Percentiles rank a stretch among this genome's conserved stretches.
Evolutionary conservation across 2,797 vertebrate species (phyloP).

Genomic region (Thunnus albacares): DNA sequence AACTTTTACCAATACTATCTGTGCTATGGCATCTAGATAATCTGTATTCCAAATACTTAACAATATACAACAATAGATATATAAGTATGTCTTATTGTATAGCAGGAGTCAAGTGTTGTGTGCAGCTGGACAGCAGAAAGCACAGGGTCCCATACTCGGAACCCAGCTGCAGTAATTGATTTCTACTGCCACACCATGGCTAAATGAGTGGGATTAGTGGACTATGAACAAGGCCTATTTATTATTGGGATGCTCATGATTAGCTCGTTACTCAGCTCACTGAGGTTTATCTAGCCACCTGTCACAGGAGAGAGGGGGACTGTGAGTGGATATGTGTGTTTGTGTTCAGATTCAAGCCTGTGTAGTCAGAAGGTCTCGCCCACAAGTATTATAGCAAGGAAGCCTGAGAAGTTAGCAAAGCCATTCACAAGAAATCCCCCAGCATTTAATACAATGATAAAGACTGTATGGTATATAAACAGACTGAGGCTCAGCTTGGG

Average conservation of each 20-base stretch:
- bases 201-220: constrained; percentile 79
- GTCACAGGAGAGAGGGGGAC: constrained; percentile 45
- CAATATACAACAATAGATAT: neutral
- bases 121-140: constrained; percentile 47
- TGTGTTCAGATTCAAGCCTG: constrained; percentile 50
- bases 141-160: constrained; percentile 35
- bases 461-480: constrained; percentile 42
- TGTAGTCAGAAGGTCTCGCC: constrained; percentile 48
- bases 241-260: constrained; percentile 80
- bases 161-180: constrained; percentile 79
- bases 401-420: constrained; percentile 32
- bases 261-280: constrained; percentile 80
- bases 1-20: too few relatives aligned
- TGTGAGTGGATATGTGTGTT: constrained; percentile 28
- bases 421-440: constrained; percentile 37
- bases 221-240: constrained; percentile 80
- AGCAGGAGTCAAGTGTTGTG: constrained; percentile 17
- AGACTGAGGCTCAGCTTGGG: constrained; percentile 16
- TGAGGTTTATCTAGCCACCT: constrained; percentile 64
- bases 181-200: constrained; percentile 68
- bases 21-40: neutral
- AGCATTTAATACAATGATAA: constrained; percentile 35
- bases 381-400: constrained; percentile 27
- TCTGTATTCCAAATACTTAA: neutral
- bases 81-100: neutral